Percentiles rank a stretch among this genome's conserved stretches.
Evolutionary conservation across 2,113 vertebrate species (phyloP).

Genomic region (Callopanchax toddi): DNA sequence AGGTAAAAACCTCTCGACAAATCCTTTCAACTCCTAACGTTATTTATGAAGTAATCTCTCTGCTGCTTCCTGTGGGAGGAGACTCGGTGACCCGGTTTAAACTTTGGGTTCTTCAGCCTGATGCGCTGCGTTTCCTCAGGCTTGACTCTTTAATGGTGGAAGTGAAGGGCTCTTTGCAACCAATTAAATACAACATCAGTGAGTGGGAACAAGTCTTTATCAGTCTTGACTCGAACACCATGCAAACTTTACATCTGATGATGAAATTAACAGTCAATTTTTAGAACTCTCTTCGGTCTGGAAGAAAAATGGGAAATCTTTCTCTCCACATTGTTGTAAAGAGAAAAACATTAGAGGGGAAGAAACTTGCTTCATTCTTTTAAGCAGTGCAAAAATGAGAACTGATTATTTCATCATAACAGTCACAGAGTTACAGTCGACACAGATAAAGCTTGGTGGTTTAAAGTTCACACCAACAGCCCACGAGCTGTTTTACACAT

Average conservation of each 20-base stretch:
- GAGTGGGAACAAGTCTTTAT: slow-evolving; percentile 45
- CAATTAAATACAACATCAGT: slow-evolving; percentile 54
- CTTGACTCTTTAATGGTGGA: slow-evolving; percentile 51
- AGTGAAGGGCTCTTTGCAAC: slow-evolving; percentile 61
- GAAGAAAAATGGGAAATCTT: not conserved
- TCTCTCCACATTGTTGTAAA: not conserved
- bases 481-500: too few relatives aligned
- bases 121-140: slow-evolving; percentile 36
- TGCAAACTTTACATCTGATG: slow-evolving; percentile 23
- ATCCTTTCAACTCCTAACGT: slow-evolving; percentile 46
- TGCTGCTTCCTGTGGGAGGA: slow-evolving; percentile 25
- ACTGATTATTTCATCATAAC: slow-evolving; percentile 52
- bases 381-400: not conserved
- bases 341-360: not conserved
- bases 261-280: slow-evolving; percentile 52
- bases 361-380: not conserved
- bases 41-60: slow-evolving; percentile 35
- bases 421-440: slow-evolving; percentile 7
- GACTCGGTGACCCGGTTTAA: slow-evolving; percentile 45
- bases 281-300: not conserved
- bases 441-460: slow-evolving; percentile 24
- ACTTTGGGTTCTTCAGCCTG: slow-evolving; percentile 27
- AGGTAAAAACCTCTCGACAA: slow-evolving; percentile 33
- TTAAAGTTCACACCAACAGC: not conserved
- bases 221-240: slow-evolving; percentile 17